Evolutionary conservation across 2,888 invertebrate genomes (phyloP).

Genomic region (Philereme transversata): DNA sequence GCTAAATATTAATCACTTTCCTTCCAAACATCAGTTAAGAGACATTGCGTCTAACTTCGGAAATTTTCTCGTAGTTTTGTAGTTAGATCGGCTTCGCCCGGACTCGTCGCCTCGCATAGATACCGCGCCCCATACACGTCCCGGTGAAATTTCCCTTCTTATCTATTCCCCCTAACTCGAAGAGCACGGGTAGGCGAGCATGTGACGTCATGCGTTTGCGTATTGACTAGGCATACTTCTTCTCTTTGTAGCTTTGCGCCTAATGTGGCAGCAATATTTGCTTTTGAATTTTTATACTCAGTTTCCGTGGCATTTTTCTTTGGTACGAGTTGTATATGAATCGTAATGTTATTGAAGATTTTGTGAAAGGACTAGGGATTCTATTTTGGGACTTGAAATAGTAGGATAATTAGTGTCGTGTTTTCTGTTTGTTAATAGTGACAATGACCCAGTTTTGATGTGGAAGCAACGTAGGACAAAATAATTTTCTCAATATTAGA

Average conservation of each 20-base stretch:
- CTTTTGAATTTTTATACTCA: too few species aligned
- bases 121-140: slow-evolving; percentile 31
- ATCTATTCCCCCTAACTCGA: slow-evolving; percentile 32
- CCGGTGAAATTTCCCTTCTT: slow-evolving; percentile 30
- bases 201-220: slow-evolving; percentile 34
- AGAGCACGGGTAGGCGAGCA: slow-evolving; percentile 13
- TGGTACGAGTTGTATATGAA: too few species aligned
- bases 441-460: slow-evolving; percentile 22
- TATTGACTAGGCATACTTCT: slow-evolving; percentile 18
- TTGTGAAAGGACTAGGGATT: not conserved
- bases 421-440: slow-evolving; percentile 14
- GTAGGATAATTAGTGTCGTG: slow-evolving; percentile 5
- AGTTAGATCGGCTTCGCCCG: not conserved
- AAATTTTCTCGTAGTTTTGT: not conserved
- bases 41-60: not conserved
- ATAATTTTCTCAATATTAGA: slow-evolving; percentile 9
- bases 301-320: too few species aligned
- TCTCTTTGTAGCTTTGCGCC: too few species aligned
- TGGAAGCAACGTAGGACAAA: slow-evolving; percentile 10
- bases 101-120: slow-evolving; percentile 11
- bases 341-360: not conserved
- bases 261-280: too few species aligned
- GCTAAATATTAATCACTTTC: too few species aligned
- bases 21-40: too few species aligned
- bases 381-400: not conserved